A percentile compares a stretch with the other conserved stretches of the same genome.
Conservation (phyloP, 2,888 invertebrate genomes). For the Heliconius charithonia region DNA sequence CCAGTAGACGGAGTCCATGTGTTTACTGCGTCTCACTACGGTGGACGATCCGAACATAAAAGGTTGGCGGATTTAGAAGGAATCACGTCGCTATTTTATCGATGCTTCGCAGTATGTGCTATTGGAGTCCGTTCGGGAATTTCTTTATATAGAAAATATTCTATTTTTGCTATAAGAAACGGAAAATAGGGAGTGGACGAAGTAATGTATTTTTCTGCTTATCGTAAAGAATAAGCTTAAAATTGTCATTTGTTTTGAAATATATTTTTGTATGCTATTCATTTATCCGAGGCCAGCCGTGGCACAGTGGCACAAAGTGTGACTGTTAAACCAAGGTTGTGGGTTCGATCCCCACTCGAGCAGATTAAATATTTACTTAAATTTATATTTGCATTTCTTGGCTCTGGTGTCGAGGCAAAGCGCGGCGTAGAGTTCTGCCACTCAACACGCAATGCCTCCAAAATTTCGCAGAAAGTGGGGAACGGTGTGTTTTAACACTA, state of each 20-base stretch:
- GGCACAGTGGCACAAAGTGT: no score
- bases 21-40: constrained; percentile 65
- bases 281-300: no score
- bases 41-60: constrained; percentile 62
- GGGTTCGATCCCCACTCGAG: no score
- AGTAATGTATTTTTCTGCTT: not conserved
- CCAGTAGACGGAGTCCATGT: constrained; percentile 67
- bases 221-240: not conserved
- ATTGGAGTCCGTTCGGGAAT: constrained; percentile 35
- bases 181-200: not conserved
- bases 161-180: not conserved
- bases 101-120: constrained; percentile 46
- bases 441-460: no score
- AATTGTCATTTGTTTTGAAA: not conserved
- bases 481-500: no score
- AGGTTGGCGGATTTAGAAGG: constrained; percentile 72
- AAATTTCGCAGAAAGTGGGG: no score
- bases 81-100: constrained; percentile 80
- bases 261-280: not conserved
- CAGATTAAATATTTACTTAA: no score
- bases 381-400: no score
- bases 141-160: constrained; percentile 24
- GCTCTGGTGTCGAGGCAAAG: no score
- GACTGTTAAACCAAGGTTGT: no score
- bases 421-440: no score